Base-by-base conservation (phyloP, 2,888 invertebrate species). In the Eulithis testata region DNA sequence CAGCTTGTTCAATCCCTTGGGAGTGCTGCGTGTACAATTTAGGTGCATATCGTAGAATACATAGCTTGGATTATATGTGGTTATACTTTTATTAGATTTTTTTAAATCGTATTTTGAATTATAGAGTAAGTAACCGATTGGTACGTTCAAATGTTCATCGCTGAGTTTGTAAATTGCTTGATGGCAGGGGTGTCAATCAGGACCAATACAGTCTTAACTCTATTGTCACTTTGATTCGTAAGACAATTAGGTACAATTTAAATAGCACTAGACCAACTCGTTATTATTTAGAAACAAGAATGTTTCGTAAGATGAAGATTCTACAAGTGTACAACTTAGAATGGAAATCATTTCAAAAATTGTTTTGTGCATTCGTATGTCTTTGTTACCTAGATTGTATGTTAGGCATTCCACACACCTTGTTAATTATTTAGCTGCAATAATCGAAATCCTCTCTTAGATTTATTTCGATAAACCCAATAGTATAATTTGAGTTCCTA, bases 401-500 rank as follows among this genome's bases (percentile, higher is more conserved):
- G 83, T 82, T 77, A 80, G 85, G 83, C 84, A 83, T 87, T 86
- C 83, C 74, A 80, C 79, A 80, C 83, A 85, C 81, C 74, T 84
- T 81, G 78, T 81, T 56, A 82, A 86, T 85, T 65, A 86, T 85
- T 87, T 84, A 83, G 82, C 83, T 67, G 82, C 81, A 79, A 81
- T 83, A 81, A 71, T 75, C 63, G 70, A 75, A 75, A 68, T 66
- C 71, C 69, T 71, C 72, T n/a, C n/a, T n/a, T 73, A 72, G 67
- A 75, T 69, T 70, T 37, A 47, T 14, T 47, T 12, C 71, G 75
- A 77, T 77, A 75, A 74, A 76, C 76, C 78, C 73, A 72, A 76
- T 81, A 80, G 83, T 77, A 80, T 40, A 81, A 74, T 82, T 87
- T 84, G 86, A 88, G 90, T 89, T 89, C 86, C 89, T 90, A 85